A percentile compares a stretch with the other conserved stretches of the same genome.
phyloP scores from a whole-genome alignment of 2,888 invertebrate species.

The Metacarcinus magister region DNA sequence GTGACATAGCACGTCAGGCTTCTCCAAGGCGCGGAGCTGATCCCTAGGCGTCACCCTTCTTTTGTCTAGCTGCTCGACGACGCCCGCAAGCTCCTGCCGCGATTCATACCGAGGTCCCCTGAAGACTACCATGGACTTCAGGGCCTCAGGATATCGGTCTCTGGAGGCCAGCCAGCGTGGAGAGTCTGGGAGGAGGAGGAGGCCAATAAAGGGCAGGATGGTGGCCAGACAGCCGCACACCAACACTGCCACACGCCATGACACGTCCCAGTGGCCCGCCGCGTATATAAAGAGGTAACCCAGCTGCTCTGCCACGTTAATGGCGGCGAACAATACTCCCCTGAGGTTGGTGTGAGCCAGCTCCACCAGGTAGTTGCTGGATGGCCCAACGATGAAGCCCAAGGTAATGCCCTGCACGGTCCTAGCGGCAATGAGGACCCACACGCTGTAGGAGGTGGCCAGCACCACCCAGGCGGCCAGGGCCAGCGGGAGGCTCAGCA shows the following conservation, averaged over 20 bases:
- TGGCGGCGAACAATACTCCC: slow-evolving; percentile 63
- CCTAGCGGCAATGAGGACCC: slow-evolving; percentile 64
- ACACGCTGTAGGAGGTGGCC: slow-evolving; percentile 54
- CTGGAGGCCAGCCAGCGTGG: slow-evolving; percentile 77
- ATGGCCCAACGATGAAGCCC: slow-evolving; percentile 73
- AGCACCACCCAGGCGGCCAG: slow-evolving; percentile 70
- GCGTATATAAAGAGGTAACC: slow-evolving; percentile 74
- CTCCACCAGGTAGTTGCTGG: slow-evolving; percentile 76
- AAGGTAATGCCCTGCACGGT: slow-evolving; percentile 69
- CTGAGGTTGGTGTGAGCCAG: slow-evolving; percentile 69
- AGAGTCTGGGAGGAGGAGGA: slow-evolving; percentile 76
- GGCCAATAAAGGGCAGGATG: slow-evolving; percentile 68
- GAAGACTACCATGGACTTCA: slow-evolving; percentile 72
- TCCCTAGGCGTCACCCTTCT: slow-evolving; percentile 46
- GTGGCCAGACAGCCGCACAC: slow-evolving; percentile 72
- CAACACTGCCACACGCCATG: slow-evolving; percentile 72
- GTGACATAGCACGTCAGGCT: slow-evolving; percentile 18
- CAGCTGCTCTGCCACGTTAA: slow-evolving; percentile 66
- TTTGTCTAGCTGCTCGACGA: slow-evolving; percentile 58
- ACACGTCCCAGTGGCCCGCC: slow-evolving; percentile 60
- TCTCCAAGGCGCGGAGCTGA: slow-evolving; percentile 61
- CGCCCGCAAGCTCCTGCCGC: slow-evolving; percentile 62
- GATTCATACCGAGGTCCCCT: slow-evolving; percentile 66
- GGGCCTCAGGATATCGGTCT: slow-evolving; percentile 60
- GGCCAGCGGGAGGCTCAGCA: slow-evolving; percentile 68